A percentile compares a stretch with the other conserved stretches of the same genome.
Evolutionary conservation across 2,888 invertebrate species (phyloP).

Genomic region (Elegia similella): DNA sequence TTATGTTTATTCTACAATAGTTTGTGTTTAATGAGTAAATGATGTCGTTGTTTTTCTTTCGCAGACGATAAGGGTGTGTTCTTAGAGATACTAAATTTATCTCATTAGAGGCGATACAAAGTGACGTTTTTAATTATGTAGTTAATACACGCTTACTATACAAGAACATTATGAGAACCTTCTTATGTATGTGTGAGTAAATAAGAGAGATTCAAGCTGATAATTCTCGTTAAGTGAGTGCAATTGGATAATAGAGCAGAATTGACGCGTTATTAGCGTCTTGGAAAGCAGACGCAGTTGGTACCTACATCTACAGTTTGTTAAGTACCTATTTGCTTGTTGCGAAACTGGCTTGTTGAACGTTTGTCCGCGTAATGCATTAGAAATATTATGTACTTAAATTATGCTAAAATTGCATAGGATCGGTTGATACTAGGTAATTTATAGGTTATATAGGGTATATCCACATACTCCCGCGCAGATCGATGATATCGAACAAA

Average conservation of each 20-base stretch:
- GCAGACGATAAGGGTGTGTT: conserved; percentile 14
- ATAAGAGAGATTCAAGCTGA: background rate
- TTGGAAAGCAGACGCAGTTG: background rate
- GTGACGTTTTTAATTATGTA: background rate
- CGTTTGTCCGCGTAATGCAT: too few relatives aligned
- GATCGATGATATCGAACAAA: too few relatives aligned
- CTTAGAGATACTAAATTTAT: background rate
- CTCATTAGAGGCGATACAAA: background rate
- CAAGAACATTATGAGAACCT: conserved; percentile 14
- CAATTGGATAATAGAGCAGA: conserved; percentile 42
- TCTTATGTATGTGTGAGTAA: background rate
- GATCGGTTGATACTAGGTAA: too few relatives aligned
- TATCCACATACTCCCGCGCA: too few relatives aligned
- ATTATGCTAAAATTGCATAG: too few relatives aligned
- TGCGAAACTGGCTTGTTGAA: background rate
- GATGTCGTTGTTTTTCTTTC: conserved; percentile 54
- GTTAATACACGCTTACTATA: background rate
- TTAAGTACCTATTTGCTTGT: background rate
- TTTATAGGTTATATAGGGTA: too few relatives aligned
- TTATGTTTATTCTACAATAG: conserved; percentile 59
- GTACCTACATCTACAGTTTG: too few relatives aligned
- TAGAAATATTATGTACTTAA: too few relatives aligned
- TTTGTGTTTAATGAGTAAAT: conserved; percentile 50
- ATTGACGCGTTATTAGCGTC: conserved; percentile 25
- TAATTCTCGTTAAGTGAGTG: conserved; percentile 15